A percentile compares a stretch with the other conserved stretches of the same genome.
phyloP scores from a whole-genome alignment of 2,888 invertebrate genomes.

The Ryuthela nishihirai region DNA sequence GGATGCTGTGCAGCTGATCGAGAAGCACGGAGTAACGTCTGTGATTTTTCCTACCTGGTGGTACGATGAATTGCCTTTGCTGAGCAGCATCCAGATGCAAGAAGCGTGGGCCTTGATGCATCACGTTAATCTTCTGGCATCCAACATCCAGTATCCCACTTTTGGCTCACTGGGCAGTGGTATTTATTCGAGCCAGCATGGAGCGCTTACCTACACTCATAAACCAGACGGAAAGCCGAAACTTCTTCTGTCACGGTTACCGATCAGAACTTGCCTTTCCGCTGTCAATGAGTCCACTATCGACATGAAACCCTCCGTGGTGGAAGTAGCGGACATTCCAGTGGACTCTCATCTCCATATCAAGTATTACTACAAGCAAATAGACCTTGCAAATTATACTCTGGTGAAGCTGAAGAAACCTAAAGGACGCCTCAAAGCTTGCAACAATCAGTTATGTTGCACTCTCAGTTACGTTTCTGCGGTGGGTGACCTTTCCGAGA shows the following conservation, averaged over 20 bases:
- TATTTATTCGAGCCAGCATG: slow-evolving; percentile 61
- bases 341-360: background rate
- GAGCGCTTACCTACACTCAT: slow-evolving; percentile 47
- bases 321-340: background rate
- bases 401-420: background rate
- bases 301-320: no score
- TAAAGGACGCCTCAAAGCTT: background rate
- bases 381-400: background rate
- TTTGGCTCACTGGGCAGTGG: slow-evolving; percentile 67
- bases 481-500: background rate
- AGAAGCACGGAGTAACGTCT: slow-evolving; percentile 58
- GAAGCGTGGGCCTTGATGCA: slow-evolving; percentile 64
- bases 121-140: slow-evolving; percentile 65
- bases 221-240: slow-evolving; percentile 43
- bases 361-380: background rate
- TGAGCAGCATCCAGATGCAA: slow-evolving; percentile 61
- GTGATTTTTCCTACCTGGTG: slow-evolving; percentile 69
- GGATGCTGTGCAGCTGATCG: slow-evolving; percentile 60
- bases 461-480: slow-evolving; percentile 5
- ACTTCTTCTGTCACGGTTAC: slow-evolving; percentile 42
- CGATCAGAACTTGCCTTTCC: slow-evolving; percentile 46
- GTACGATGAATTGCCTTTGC: slow-evolving; percentile 75
- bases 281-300: no score
- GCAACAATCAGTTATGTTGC: slow-evolving; percentile 21
- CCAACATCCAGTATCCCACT: slow-evolving; percentile 64